A percentile compares a stretch with the other conserved stretches of the same genome.
Evolutionary conservation across 2,888 invertebrate species (phyloP).

Genomic region (Tetrapedia diversipes): DNA sequence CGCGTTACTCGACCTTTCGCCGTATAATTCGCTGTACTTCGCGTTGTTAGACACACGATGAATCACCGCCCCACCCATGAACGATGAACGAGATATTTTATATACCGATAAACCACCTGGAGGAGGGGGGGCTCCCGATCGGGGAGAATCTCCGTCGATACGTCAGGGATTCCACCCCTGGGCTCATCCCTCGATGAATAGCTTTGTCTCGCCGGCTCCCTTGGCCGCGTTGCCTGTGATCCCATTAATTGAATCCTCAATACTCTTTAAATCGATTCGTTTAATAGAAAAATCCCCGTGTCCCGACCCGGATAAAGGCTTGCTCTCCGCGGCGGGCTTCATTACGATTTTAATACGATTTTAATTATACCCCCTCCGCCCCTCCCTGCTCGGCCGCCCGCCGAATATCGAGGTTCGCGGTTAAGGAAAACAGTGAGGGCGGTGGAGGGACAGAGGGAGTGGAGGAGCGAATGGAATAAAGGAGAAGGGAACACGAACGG

Average conservation of each 20-base stretch:
- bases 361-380: slow-evolving; percentile 37
- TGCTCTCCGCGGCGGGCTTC: slow-evolving; percentile 1
- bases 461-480: too few relatives aligned
- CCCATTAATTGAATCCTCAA: slow-evolving; percentile 55
- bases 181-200: slow-evolving; percentile 43
- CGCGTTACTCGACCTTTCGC: slow-evolving; percentile 5
- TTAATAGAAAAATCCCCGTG: slow-evolving; percentile 42
- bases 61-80: background rate
- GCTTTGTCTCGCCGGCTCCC: slow-evolving; percentile 45
- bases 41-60: slow-evolving; percentile 13
- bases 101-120: slow-evolving; percentile 36
- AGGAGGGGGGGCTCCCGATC: slow-evolving; percentile 2
- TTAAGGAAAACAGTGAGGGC: background rate
- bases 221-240: slow-evolving; percentile 1
- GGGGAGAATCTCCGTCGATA: slow-evolving; percentile 34
- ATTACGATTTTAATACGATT: slow-evolving; percentile 40
- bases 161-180: slow-evolving; percentile 25
- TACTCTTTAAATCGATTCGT: slow-evolving; percentile 44
- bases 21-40: slow-evolving; percentile 5
- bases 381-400: background rate
- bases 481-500: too few relatives aligned
- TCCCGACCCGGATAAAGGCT: slow-evolving; percentile 1
- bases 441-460: background rate
- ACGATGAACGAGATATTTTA: slow-evolving; percentile 40
- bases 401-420: background rate